Evolutionary conservation across 2,797 vertebrate species (phyloP).

Genomic region (Telmatherina bonti): DNA sequence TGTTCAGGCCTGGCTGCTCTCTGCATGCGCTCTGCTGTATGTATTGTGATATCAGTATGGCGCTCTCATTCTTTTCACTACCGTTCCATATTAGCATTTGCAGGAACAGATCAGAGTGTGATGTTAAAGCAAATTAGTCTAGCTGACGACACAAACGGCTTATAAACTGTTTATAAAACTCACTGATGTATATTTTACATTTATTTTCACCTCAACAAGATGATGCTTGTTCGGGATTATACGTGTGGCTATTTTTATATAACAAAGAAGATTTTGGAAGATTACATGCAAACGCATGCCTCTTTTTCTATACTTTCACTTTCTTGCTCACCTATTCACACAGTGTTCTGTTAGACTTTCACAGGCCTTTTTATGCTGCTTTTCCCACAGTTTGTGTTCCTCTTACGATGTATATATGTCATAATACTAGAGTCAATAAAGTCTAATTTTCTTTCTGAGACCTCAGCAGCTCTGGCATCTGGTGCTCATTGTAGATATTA

Average conservation of each 20-base stretch:
- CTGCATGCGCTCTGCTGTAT: constrained; percentile 53
- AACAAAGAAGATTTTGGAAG: constrained; percentile 1
- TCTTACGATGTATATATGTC: constrained; percentile 84
- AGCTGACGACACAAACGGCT: constrained; percentile 2
- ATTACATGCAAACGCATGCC: constrained; percentile 9
- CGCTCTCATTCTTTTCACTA: constrained; percentile 23
- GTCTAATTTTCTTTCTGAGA: constrained; percentile 74
- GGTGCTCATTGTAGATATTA: constrained; percentile 33
- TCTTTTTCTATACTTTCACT: constrained; percentile 6
- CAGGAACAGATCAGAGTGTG: constrained; percentile 9
- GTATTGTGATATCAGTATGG: constrained; percentile 22
- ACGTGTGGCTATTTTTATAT: constrained; percentile 12
- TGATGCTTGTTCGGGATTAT: constrained; percentile 24
- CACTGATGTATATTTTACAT: constrained; percentile 24
- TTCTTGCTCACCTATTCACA: constrained; percentile 22
- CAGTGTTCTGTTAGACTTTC: constrained; percentile 20
- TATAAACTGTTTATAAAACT: constrained; percentile 26
- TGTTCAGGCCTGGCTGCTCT: constrained; percentile 34
- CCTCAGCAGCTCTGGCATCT: constrained; percentile 8
- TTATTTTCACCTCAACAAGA: constrained; percentile 3
- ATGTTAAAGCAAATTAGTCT: constrained; percentile 12
- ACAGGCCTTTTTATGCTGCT: constrained; percentile 69
- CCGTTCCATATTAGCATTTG: constrained; percentile 14
- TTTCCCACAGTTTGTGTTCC: constrained; percentile 71
- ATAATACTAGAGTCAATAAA: constrained; percentile 91